These are phyloP conservation scores for Lemur catta DNA, from an alignment of 2,797 vertebrate species.

Conservation along the genomic window DNA sequence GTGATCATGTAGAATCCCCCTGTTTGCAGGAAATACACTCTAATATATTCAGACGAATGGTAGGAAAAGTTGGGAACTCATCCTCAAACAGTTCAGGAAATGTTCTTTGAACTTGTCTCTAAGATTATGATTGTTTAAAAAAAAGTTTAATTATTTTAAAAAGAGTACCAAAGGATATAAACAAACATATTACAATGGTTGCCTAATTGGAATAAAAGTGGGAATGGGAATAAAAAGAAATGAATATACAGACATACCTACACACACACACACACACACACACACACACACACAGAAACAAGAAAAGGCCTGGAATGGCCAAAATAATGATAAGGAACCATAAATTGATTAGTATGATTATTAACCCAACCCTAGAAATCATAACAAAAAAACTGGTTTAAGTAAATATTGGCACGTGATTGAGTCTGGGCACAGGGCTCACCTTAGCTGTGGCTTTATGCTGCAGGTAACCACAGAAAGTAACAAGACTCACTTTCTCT, in stretches of 20 bases:
- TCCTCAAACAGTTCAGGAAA: neutral
- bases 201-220: neutral
- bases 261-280: too few species aligned
- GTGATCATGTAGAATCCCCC: neutral
- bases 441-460: neutral
- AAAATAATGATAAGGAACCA: neutral
- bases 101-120: neutral
- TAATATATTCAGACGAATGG: conserved; percentile 37
- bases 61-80: neutral
- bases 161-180: neutral
- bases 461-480: neutral
- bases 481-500: neutral
- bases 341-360: conserved; percentile 1
- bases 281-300: neutral
- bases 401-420: neutral
- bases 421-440: neutral
- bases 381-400: neutral
- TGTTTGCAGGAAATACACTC: neutral
- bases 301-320: neutral
- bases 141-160: neutral
- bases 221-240: conserved; percentile 8
- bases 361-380: conserved; percentile 24
- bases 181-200: conserved; percentile 2
- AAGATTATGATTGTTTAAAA: neutral
- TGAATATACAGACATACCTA: neutral